Percentiles rank a stretch among this genome's conserved stretches.
Conservation (phyloP, 1,140 invertebrate species). For the Drosophila watanabei region DNA sequence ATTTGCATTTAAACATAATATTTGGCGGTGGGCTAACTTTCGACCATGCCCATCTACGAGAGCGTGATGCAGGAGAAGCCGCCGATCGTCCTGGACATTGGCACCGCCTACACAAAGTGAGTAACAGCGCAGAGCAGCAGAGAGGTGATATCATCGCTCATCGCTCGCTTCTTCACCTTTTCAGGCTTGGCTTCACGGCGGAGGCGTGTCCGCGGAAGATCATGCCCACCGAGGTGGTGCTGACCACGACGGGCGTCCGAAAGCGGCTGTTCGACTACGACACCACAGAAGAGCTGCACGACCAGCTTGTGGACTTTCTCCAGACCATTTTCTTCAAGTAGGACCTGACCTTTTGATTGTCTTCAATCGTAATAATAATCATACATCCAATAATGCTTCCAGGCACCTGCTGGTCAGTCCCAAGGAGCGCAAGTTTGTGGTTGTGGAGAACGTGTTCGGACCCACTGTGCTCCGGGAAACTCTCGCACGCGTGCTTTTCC, state of each 20-base stretch:
- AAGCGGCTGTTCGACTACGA: constrained; percentile 91
- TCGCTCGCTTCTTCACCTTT: constrained; percentile 38
- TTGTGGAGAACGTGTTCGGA: constrained; percentile 95
- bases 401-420: constrained; percentile 96
- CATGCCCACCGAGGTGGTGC: constrained; percentile 91
- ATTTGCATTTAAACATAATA: not conserved
- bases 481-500: constrained; percentile 95
- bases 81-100: constrained; percentile 96
- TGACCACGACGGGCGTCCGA: constrained; percentile 88
- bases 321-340: constrained; percentile 96
- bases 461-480: constrained; percentile 93
- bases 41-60: constrained; percentile 90
- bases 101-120: constrained; percentile 97
- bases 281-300: constrained; percentile 92
- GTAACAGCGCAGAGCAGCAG: constrained; percentile 37
- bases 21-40: not conserved
- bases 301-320: constrained; percentile 95
- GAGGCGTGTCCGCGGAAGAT: constrained; percentile 95
- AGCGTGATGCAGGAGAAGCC: constrained; percentile 94
- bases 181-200: constrained; percentile 95
- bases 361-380: constrained; percentile 13
- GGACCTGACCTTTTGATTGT: constrained; percentile 34
- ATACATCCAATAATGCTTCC: constrained; percentile 19
- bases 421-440: constrained; percentile 95
- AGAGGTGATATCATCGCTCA: constrained; percentile 68